Percentiles rank a stretch among this genome's conserved stretches.
Conservation (phyloP, 1,140 invertebrate species). For the Atta colombica region DNA sequence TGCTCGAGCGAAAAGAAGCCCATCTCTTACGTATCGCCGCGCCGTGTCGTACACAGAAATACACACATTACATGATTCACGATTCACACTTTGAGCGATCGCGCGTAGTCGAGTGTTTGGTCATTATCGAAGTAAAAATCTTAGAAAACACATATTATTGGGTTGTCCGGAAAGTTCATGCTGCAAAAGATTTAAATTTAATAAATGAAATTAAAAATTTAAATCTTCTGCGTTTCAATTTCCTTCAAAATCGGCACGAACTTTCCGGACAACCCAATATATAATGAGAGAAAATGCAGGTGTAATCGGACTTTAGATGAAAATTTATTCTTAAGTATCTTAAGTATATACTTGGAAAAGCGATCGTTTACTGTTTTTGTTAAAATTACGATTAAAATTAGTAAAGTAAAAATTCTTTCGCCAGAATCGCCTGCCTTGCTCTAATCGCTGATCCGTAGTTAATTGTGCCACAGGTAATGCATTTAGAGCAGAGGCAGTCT, state of each 20-base stretch:
- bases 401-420: conserved; percentile 46
- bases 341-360: not conserved
- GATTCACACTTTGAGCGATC: conserved; percentile 13
- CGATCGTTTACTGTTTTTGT: not conserved
- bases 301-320: not conserved
- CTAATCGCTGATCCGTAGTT: conserved; percentile 51
- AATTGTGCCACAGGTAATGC: conserved; percentile 50
- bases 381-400: conserved; percentile 31
- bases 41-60: conserved; percentile 20
- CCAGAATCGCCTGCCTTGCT: not conserved
- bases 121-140: conserved; percentile 35
- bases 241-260: too few relatives aligned
- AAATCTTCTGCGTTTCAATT: too few relatives aligned
- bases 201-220: too few relatives aligned
- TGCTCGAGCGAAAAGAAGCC: conserved; percentile 25
- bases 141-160: not conserved
- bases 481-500: conserved; percentile 30
- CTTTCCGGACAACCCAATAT: too few relatives aligned
- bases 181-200: too few relatives aligned
- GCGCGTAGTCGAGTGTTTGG: not conserved
- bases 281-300: conserved; percentile 35
- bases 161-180: too few relatives aligned
- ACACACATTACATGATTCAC: conserved; percentile 28
- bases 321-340: not conserved
- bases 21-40: conserved; percentile 30